Conservation (phyloP, 2,888 invertebrate species). For the Itoplectis maculator region DNA sequence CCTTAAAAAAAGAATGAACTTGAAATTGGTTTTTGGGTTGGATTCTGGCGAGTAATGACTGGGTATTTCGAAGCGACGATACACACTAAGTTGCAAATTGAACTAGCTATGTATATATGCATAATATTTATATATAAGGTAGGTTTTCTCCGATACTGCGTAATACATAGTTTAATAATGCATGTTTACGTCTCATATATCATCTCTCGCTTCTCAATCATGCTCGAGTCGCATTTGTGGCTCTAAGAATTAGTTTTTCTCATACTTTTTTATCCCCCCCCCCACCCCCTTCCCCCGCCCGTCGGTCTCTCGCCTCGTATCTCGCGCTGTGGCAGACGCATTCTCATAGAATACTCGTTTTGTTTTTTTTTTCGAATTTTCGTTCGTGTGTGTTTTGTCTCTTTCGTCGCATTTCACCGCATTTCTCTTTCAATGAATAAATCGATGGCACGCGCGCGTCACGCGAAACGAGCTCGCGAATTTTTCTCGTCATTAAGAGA, state of each 20-base stretch:
- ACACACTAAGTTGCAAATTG: conserved; percentile 84
- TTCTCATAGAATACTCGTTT: conserved; percentile 62
- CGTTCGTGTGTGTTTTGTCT: conserved; percentile 5
- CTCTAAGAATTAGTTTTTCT: conserved; percentile 62
- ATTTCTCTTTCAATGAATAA: conserved; percentile 61
- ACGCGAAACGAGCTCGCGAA: conserved; percentile 63
- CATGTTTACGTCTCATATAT: conserved; percentile 73
- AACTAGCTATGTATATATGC: conserved; percentile 81
- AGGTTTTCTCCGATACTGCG: conserved; percentile 78
- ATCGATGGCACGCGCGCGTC: conserved; percentile 69
- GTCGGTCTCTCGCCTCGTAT: conserved; percentile 43
- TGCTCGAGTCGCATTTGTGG: conserved; percentile 61
- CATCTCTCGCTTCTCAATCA: conserved; percentile 65
- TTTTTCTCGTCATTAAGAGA: conserved; percentile 39
- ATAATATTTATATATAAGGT: conserved; percentile 81
- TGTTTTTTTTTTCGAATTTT: too few relatives aligned
- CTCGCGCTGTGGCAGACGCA: conserved; percentile 66
- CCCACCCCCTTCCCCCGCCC: conserved; percentile 16
- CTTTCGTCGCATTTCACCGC: not conserved
- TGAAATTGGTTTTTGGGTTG: conserved; percentile 80
- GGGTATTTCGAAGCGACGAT: conserved; percentile 83
- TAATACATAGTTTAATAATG: conserved; percentile 79
- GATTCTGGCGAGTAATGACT: conserved; percentile 83
- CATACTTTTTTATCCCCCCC: conserved; percentile 47
- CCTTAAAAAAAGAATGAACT: conserved; percentile 84